phyloP scores from a whole-genome alignment of 2,113 vertebrate species.

The Sinocyclocheilus maitianheensis region DNA sequence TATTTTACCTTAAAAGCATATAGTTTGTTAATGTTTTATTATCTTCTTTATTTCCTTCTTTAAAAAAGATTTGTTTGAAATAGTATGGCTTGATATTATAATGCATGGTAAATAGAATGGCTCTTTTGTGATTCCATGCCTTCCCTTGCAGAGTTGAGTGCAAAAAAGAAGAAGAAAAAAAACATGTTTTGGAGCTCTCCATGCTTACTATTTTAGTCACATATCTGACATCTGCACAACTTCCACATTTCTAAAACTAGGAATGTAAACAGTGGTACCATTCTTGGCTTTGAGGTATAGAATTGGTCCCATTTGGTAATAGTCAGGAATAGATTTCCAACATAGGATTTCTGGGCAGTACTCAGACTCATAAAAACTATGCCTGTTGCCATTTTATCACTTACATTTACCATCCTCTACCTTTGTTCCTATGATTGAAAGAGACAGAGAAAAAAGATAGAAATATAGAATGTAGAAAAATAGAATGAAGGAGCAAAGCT shows the following conservation, averaged over 20 bases:
- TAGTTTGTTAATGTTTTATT: not conserved
- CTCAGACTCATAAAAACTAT: not conserved
- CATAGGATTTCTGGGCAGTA: slow-evolving; percentile 19
- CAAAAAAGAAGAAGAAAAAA: not conserved
- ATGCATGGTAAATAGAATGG: not conserved
- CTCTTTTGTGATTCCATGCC: not conserved
- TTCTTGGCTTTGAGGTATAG: slow-evolving; percentile 68
- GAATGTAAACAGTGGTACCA: slow-evolving; percentile 69
- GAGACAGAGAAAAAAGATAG: not conserved
- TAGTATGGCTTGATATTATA: not conserved
- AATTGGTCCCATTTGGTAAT: slow-evolving; percentile 60
- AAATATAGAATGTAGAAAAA: not conserved
- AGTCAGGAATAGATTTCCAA: slow-evolving; percentile 48
- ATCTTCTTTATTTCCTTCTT: not conserved
- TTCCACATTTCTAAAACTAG: slow-evolving; percentile 68
- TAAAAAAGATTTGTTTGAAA: not conserved
- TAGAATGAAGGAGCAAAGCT: not conserved
- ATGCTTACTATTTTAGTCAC: slow-evolving; percentile 60
- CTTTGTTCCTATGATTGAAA: not conserved
- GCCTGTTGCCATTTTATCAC: not conserved
- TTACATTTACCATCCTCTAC: not conserved
- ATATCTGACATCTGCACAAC: slow-evolving; percentile 68
- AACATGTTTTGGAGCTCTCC: slow-evolving; percentile 53
- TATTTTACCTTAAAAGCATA: not conserved
- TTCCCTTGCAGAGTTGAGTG: not conserved